A percentile compares a stretch with the other conserved stretches of the same genome.
These are phyloP conservation scores for Lasiommata megera DNA, from an alignment of 2,888 invertebrate species.

Conservation along the genomic window DNA sequence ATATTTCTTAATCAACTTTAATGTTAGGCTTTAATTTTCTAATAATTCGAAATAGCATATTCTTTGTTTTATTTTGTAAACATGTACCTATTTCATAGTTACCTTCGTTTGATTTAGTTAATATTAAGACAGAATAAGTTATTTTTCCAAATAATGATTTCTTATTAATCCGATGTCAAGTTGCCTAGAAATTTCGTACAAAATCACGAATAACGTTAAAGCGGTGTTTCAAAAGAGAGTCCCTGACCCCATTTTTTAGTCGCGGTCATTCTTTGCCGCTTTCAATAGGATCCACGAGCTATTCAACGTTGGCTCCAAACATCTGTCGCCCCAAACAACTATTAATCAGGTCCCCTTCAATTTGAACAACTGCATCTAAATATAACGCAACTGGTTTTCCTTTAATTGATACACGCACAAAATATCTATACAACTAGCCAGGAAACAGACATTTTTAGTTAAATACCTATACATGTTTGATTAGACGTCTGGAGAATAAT, in stretches of 20 bases:
- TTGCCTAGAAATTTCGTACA: not conserved
- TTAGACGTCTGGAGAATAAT: no score
- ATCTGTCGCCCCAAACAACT: slow-evolving; percentile 72
- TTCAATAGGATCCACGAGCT: slow-evolving; percentile 68
- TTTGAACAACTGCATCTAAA: slow-evolving; percentile 48
- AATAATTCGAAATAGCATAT: no score
- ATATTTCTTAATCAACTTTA: no score
- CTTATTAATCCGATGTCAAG: not conserved
- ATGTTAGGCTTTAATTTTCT: no score
- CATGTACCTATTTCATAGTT: no score
- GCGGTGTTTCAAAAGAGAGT: slow-evolving; percentile 27
- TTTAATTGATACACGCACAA: slow-evolving; percentile 1
- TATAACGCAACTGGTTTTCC: slow-evolving; percentile 40
- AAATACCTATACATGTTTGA: no score
- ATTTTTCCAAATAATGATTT: not conserved
- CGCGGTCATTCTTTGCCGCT: slow-evolving; percentile 31
- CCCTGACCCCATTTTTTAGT: slow-evolving; percentile 28
- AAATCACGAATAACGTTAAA: slow-evolving; percentile 14
- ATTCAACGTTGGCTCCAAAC: slow-evolving; percentile 57
- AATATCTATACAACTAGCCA: no score
- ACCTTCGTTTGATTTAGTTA: no score
- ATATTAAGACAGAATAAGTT: no score
- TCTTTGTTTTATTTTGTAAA: no score
- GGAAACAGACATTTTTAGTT: no score
- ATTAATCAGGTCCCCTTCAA: slow-evolving; percentile 67